phyloP scores from a whole-genome alignment of 2,797 vertebrate genomes.

The Epinephelus coioides region DNA sequence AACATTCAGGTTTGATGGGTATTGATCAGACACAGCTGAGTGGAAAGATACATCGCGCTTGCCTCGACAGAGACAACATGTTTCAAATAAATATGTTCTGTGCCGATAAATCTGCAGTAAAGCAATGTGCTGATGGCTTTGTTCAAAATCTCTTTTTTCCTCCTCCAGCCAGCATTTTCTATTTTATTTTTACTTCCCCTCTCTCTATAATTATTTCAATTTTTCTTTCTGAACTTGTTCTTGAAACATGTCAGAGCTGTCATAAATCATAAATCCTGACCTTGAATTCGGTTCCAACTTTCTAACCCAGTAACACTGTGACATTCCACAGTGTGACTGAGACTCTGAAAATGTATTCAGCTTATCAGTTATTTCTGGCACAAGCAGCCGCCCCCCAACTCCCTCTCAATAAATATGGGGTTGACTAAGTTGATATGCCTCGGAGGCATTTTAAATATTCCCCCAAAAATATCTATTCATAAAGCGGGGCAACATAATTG shows the following conservation, averaged over 20 bases:
- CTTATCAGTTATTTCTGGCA: conserved; percentile 82
- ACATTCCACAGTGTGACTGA: conserved; percentile 68
- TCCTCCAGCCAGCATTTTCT: neutral
- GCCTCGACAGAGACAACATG: conserved; percentile 42
- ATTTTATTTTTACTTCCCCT: conserved; percentile 20
- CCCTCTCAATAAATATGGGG: conserved; percentile 78
- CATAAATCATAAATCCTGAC: conserved; percentile 65
- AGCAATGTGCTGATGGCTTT: conserved; percentile 26
- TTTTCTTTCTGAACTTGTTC: conserved; percentile 27
- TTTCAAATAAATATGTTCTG: conserved; percentile 40
- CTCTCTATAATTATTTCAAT: conserved; percentile 34
- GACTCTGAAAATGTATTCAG: conserved; percentile 73
- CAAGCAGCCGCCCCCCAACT: conserved; percentile 60
- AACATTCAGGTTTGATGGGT: conserved; percentile 49
- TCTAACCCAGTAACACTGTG: conserved; percentile 53
- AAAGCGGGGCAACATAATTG: conserved; percentile 80
- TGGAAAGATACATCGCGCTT: conserved; percentile 15
- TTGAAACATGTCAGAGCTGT: conserved; percentile 49
- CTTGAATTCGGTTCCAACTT: conserved; percentile 70
- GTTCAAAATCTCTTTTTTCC: conserved; percentile 8
- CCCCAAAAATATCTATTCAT: conserved; percentile 82
- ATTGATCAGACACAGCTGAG: conserved; percentile 44
- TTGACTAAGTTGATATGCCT: conserved; percentile 82
- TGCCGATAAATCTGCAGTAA: conserved; percentile 32
- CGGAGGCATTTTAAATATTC: conserved; percentile 79